phyloP scores from a whole-genome alignment of 2,888 invertebrate species.

The Hemithea aestivaria region DNA sequence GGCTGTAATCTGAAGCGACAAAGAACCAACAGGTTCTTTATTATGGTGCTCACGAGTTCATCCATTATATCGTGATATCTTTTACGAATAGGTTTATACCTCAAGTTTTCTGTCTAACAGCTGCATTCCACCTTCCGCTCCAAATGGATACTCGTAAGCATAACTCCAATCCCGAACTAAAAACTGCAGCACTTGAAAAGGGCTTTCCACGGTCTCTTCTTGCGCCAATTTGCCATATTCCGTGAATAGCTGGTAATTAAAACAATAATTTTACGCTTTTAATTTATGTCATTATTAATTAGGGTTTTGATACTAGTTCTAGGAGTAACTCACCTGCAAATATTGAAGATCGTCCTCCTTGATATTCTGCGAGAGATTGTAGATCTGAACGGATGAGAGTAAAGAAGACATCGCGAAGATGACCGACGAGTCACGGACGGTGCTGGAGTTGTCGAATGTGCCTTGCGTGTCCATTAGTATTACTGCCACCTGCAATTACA shows the following conservation, averaged over 20 bases:
- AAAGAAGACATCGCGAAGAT: conserved; percentile 86
- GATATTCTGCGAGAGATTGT: conserved; percentile 89
- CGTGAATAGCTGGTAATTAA: conserved; percentile 80
- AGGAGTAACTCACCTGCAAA: conserved; percentile 82
- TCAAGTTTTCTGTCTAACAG: conserved; percentile 91
- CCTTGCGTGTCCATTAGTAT: conserved; percentile 93
- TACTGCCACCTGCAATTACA: conserved; percentile 81
- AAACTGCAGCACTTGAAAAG: conserved; percentile 92
- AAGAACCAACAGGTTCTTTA: too few relatives aligned
- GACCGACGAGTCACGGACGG: conserved; percentile 94
- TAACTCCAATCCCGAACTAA: conserved; percentile 97
- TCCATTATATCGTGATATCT: not conserved
- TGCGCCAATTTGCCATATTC: conserved; percentile 92
- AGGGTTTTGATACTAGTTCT: too few relatives aligned
- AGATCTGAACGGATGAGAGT: conserved; percentile 94
- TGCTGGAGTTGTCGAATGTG: conserved; percentile 95
- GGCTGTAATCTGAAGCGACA: conserved; percentile 8
- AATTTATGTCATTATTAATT: too few relatives aligned
- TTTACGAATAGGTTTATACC: conserved; percentile 53
- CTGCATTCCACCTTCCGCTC: conserved; percentile 89
- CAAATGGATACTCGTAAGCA: conserved; percentile 95
- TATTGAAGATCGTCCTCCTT: conserved; percentile 97
- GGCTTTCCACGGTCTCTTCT: conserved; percentile 84
- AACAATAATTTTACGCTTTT: too few relatives aligned
- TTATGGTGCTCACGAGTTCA: too few relatives aligned